Conservation (phyloP, 64 coral and sea anemone species). For the Montipora sp. region DNA sequence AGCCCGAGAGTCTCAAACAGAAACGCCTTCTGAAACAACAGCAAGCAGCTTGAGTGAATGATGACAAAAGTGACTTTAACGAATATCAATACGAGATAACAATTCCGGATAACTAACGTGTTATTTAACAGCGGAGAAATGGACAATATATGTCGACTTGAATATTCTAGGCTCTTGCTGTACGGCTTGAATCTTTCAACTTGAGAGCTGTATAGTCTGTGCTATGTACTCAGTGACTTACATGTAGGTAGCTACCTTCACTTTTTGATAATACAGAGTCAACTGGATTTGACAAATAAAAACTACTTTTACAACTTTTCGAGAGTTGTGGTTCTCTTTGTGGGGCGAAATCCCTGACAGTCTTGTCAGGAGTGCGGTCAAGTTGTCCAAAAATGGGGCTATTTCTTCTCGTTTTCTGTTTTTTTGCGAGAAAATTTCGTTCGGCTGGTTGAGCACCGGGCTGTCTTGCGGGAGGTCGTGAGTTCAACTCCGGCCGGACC, state of each 20-base stretch:
- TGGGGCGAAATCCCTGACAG: too few species aligned
- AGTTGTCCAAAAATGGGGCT: too few species aligned
- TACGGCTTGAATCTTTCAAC: not conserved
- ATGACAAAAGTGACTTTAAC: not conserved
- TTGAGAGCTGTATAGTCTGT: not conserved
- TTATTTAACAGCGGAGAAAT: constrained; percentile 18
- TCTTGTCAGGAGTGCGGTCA: too few species aligned
- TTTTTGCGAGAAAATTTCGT: too few species aligned
- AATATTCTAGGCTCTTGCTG: not conserved
- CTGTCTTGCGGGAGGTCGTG: too few species aligned
- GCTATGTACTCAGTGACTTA: not conserved
- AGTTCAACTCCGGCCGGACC: too few species aligned
- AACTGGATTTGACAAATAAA: constrained; percentile 54
- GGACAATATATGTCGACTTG: not conserved
- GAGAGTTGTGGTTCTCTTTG: not conserved
- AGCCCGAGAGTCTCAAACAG: constrained; percentile 88
- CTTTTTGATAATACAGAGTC: constrained; percentile 12
- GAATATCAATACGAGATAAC: not conserved
- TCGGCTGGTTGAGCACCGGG: too few species aligned
- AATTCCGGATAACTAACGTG: not conserved
- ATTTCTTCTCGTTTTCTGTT: too few species aligned
- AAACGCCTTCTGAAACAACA: constrained; percentile 76
- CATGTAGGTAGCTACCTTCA: not conserved
- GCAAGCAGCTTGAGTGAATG: constrained; percentile 54
- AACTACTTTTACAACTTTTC: constrained; percentile 20